Evolutionary conservation across 1,140 invertebrate genomes (phyloP).

Genomic region (Venturia canescens): DNA sequence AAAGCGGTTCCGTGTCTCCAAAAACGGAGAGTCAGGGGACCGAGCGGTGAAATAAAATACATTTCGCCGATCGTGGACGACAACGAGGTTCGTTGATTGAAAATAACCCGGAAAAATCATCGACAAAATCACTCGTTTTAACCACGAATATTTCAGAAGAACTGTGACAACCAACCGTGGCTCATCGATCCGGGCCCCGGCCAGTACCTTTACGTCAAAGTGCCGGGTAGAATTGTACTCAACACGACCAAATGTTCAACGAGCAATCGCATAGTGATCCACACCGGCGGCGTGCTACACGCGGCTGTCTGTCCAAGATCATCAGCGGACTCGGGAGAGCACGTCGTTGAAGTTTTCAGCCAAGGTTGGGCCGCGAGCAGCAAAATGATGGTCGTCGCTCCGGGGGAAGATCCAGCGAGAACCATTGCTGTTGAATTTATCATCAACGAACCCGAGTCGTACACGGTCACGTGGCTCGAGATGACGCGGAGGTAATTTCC

Average conservation of each 20-base stretch:
- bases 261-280: constrained; percentile 84
- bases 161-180: constrained; percentile 87
- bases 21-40: constrained; percentile 82
- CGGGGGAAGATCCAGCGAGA: constrained; percentile 80
- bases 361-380: constrained; percentile 85
- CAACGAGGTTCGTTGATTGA: constrained; percentile 79
- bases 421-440: constrained; percentile 88
- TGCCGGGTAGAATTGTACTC: constrained; percentile 80
- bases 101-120: neutral
- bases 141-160: constrained; percentile 78
- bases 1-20: constrained; percentile 82
- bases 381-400: constrained; percentile 78
- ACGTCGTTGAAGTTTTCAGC: constrained; percentile 88
- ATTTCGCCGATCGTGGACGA: constrained; percentile 78
- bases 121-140: no score
- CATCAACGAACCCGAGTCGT: constrained; percentile 84
- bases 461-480: constrained; percentile 90
- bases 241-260: constrained; percentile 81
- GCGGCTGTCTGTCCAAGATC: constrained; percentile 85
- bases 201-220: constrained; percentile 84
- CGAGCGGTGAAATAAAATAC: constrained; percentile 86
- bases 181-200: constrained; percentile 86
- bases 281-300: constrained; percentile 81
- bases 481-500: constrained; percentile 81
- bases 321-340: constrained; percentile 76